These are phyloP conservation scores for Pocota personata DNA, from an alignment of 2,888 invertebrate genomes.

Conservation along the genomic window DNA sequence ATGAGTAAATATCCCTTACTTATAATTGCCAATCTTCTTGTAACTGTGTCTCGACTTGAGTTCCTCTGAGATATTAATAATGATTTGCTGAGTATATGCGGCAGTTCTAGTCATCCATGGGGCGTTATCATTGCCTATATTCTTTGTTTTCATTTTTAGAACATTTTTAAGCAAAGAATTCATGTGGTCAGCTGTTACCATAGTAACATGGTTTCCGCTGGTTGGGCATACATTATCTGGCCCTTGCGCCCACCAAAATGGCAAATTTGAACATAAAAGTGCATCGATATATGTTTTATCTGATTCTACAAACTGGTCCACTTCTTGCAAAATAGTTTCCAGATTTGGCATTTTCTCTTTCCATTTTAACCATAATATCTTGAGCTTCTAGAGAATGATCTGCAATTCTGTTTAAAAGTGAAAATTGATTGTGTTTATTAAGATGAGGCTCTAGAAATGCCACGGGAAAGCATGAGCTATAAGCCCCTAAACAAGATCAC, in stretches of 20 bases:
- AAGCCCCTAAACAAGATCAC: constrained; percentile 98
- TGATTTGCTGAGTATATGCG: constrained; percentile 97
- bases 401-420: constrained; percentile 95
- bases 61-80: constrained; percentile 98
- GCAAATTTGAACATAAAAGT: constrained; percentile 95
- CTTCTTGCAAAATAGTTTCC: constrained; percentile 94
- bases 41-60: constrained; percentile 95
- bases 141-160: constrained; percentile 96
- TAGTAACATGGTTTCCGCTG: constrained; percentile 95
- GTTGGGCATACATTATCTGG: constrained; percentile 96
- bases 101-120: constrained; percentile 99
- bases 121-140: constrained; percentile 97
- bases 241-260: constrained; percentile 99
- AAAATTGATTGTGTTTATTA: constrained; percentile 98
- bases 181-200: constrained; percentile 99
- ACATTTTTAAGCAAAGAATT: constrained; percentile 98
- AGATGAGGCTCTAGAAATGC: constrained; percentile 98
- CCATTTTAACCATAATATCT: constrained; percentile 96
- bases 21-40: constrained; percentile 98
- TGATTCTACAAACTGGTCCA: constrained; percentile 97
- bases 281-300: constrained; percentile 95
- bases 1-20: constrained; percentile 99
- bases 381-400: constrained; percentile 99
- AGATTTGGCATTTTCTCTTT: constrained; percentile 96
- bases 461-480: constrained; percentile 99